Conservation (phyloP, 2,888 invertebrate species). For the Pollenia labialis region DNA sequence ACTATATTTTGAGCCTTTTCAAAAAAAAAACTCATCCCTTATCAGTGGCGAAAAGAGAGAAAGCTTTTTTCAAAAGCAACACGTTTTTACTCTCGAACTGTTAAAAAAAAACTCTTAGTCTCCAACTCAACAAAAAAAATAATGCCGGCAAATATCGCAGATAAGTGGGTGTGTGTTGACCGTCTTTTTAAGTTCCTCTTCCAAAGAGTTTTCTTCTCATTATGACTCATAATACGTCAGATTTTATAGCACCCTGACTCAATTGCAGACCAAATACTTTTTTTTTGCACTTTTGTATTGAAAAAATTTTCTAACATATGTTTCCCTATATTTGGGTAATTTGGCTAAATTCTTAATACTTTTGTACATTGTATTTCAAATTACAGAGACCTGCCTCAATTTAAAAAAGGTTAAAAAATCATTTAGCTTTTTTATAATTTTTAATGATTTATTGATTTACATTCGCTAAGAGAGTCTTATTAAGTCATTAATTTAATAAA, state of each 20-base stretch:
- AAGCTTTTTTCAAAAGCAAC: not conserved
- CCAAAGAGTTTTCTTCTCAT: not conserved
- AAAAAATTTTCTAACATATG: constrained; percentile 48
- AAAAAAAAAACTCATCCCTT: not conserved
- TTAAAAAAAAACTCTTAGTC: not conserved
- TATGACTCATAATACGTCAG: constrained; percentile 30
- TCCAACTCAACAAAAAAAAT: not conserved
- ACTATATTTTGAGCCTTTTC: not conserved
- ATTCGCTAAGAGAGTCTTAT: not conserved
- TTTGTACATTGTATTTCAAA: not conserved
- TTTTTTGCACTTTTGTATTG: not conserved
- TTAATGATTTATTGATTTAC: not conserved
- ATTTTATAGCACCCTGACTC: not conserved
- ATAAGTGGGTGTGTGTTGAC: constrained; percentile 8
- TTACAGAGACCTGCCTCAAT: constrained; percentile 64
- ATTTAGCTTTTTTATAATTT: not conserved
- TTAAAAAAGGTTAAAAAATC: not conserved
- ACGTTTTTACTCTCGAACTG: not conserved
- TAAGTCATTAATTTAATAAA: not conserved
- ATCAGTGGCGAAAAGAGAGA: not conserved
- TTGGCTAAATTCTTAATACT: not conserved
- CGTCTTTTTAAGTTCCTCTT: not conserved
- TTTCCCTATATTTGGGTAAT: constrained; percentile 33
- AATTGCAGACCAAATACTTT: not conserved
- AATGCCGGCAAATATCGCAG: constrained; percentile 31